These are phyloP conservation scores for Goniozus legneri DNA, from an alignment of 1,140 invertebrate genomes.

Conservation along the genomic window DNA sequence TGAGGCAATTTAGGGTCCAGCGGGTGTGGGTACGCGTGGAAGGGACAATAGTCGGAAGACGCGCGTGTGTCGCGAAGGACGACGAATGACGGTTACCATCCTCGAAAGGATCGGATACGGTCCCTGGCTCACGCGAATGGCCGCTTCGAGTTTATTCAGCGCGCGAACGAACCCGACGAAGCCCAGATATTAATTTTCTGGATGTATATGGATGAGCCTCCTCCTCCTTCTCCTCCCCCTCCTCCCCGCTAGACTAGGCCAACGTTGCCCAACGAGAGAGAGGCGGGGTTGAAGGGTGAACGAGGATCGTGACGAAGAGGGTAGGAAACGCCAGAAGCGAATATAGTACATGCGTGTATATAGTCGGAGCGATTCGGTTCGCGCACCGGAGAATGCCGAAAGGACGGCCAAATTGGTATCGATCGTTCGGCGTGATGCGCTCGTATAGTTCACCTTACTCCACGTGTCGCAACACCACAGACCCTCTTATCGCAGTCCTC, in stretches of 20 bases:
- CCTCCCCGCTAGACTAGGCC: no score
- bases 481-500: no score
- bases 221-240: no score
- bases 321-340: no score
- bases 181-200: conserved; percentile 52
- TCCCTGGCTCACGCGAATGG: neutral
- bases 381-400: conserved; percentile 24
- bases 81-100: conserved; percentile 8
- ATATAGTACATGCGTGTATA: no score
- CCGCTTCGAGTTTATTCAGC: conserved; percentile 49
- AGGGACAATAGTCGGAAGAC: neutral
- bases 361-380: no score
- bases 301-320: no score
- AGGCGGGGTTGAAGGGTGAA: neutral
- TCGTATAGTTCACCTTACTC: conserved; percentile 37
- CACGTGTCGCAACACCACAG: no score
- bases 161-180: conserved; percentile 35
- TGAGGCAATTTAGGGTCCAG: no score
- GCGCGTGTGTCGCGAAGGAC: conserved; percentile 2
- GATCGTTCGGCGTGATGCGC: conserved; percentile 29
- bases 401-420: conserved; percentile 40
- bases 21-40: no score
- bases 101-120: neutral
- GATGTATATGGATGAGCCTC: conserved; percentile 53
- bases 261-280: conserved; percentile 13